These are phyloP conservation scores for Salpingus planirostris DNA, from an alignment of 2,888 invertebrate species.

Conservation along the genomic window DNA sequence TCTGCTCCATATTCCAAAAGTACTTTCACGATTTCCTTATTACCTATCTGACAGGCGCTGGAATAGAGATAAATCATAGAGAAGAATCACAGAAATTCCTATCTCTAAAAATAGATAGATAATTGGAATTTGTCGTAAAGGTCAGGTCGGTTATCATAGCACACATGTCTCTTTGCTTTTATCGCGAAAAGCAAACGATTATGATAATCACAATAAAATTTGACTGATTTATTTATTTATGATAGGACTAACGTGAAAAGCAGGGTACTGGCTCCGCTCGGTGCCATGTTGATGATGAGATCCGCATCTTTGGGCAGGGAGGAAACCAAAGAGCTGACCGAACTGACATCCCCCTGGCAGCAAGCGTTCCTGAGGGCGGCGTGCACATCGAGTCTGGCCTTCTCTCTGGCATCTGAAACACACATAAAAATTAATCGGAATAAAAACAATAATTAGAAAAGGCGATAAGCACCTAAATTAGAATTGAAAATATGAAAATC, in stretches of 20 bases:
- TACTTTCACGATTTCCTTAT: constrained; percentile 64
- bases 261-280: constrained; percentile 79
- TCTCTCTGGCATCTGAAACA: constrained; percentile 60
- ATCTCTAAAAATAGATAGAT: no score
- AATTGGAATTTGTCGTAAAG: no score
- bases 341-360: constrained; percentile 58
- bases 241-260: constrained; percentile 64
- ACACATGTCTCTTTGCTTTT: no score
- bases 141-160: no score
- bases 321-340: constrained; percentile 57
- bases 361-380: constrained; percentile 69
- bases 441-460: constrained; percentile 1
- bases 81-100: constrained; percentile 16
- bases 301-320: constrained; percentile 58
- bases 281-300: constrained; percentile 76
- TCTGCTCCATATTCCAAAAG: constrained; percentile 78
- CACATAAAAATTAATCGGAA: constrained; percentile 7
- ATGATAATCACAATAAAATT: no score
- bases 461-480: no score
- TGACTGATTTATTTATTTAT: no score
- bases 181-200: no score
- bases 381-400: constrained; percentile 65
- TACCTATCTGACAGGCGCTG: constrained; percentile 82
- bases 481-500: constrained; percentile 54
- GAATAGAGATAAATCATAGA: no score